These are phyloP conservation scores for Ctenopoma multispine DNA, from an alignment of 2,797 vertebrate species.

Conservation along the genomic window DNA sequence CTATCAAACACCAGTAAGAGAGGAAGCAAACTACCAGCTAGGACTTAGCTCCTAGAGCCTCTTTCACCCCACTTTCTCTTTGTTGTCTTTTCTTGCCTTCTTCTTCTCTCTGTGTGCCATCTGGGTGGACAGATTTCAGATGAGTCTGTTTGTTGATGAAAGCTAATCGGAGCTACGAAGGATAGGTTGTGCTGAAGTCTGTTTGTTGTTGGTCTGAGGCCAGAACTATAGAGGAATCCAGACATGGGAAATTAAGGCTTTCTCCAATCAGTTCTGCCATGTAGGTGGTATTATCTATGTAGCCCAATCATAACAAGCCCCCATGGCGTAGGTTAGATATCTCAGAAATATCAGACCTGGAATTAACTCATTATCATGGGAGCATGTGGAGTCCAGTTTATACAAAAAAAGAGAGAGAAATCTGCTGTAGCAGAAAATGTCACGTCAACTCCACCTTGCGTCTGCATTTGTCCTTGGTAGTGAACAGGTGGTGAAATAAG, in stretches of 20 bases:
- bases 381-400: slow-evolving; percentile 3
- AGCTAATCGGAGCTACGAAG: slow-evolving; percentile 68
- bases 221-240: slow-evolving; percentile 40
- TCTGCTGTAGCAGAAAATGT: slow-evolving; percentile 9
- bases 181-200: slow-evolving; percentile 58
- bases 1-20: slow-evolving; percentile 29
- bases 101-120: slow-evolving; percentile 69
- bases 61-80: slow-evolving; percentile 47
- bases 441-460: slow-evolving; percentile 3
- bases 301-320: slow-evolving; percentile 22
- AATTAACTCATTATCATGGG: slow-evolving; percentile 29
- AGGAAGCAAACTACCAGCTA: slow-evolving; percentile 17
- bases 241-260: slow-evolving; percentile 52
- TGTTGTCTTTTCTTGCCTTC: slow-evolving; percentile 45
- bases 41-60: slow-evolving; percentile 36
- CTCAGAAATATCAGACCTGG: slow-evolving; percentile 24
- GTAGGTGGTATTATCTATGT: slow-evolving; percentile 31
- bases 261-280: slow-evolving; percentile 39
- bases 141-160: slow-evolving; percentile 75
- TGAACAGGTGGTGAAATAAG: slow-evolving; percentile 23
- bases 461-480: slow-evolving; percentile 5
- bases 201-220: slow-evolving; percentile 60
- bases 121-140: slow-evolving; percentile 77
- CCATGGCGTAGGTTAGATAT: slow-evolving; percentile 18
- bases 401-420: slow-evolving; percentile 6